Conservation (phyloP, 1,140 invertebrate species). For the Araneus ventricosus region DNA sequence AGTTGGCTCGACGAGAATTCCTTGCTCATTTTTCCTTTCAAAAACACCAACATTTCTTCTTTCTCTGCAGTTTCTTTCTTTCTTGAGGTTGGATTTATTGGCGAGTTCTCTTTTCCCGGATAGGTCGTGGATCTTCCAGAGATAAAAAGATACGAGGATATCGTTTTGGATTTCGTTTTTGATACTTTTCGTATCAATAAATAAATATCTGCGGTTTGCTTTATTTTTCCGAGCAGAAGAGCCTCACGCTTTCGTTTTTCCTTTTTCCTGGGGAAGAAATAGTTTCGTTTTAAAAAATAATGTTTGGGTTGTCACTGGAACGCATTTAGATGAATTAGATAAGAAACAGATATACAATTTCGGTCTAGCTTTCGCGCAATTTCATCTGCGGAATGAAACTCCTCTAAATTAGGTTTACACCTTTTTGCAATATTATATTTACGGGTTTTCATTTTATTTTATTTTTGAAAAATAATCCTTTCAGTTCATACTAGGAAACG, state of each 20-base stretch:
- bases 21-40: too few species aligned
- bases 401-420: not conserved
- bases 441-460: too few species aligned
- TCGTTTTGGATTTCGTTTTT: constrained; percentile 66
- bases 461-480: not conserved
- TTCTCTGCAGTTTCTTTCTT: constrained; percentile 48
- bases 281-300: constrained; percentile 1
- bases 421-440: not conserved
- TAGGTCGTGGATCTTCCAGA: constrained; percentile 56
- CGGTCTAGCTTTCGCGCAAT: not conserved
- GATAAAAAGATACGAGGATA: constrained; percentile 67
- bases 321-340: constrained; percentile 15
- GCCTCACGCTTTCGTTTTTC: not conserved
- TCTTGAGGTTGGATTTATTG: constrained; percentile 67
- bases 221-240: constrained; percentile 32
- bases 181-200: constrained; percentile 68
- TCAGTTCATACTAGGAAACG: not conserved
- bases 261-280: not conserved
- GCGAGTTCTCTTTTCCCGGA: constrained; percentile 63
- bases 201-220: constrained; percentile 69
- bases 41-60: constrained; percentile 55
- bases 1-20: constrained; percentile 49
- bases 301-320: not conserved
- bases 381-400: not conserved
- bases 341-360: too few species aligned